phyloP scores from a whole-genome alignment of 2,888 invertebrate species.

The Danaus chrysippus region DNA sequence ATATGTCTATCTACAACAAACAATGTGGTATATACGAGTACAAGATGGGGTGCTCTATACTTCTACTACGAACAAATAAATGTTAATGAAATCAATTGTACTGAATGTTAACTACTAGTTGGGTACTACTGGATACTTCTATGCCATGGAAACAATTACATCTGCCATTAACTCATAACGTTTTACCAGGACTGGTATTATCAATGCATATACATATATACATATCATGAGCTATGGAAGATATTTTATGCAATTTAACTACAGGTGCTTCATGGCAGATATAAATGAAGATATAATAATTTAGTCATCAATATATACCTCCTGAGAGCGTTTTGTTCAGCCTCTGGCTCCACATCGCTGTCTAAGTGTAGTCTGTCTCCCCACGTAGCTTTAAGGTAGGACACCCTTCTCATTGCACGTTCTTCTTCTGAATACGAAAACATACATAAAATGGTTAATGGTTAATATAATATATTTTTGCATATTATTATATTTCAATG shows the following conservation, averaged over 20 bases:
- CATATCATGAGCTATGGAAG: no score
- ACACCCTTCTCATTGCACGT: slow-evolving; percentile 91
- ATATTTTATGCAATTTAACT: no score
- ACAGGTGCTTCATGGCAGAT: slow-evolving; percentile 20
- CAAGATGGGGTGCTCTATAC: slow-evolving; percentile 25
- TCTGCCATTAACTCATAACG: slow-evolving; percentile 14
- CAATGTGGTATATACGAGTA: slow-evolving; percentile 34
- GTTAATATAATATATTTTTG: no score
- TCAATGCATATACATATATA: no score
- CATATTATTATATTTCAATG: not conserved
- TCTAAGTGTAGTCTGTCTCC: slow-evolving; percentile 87
- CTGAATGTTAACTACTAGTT: slow-evolving; percentile 35
- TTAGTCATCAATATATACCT: slow-evolving; percentile 70
- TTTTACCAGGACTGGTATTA: no score
- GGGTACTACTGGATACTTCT: slow-evolving; percentile 32
- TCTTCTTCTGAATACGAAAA: slow-evolving; percentile 86
- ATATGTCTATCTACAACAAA: slow-evolving; percentile 46
- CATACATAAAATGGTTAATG: slow-evolving; percentile 13
- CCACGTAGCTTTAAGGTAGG: slow-evolving; percentile 96
- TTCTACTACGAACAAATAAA: slow-evolving; percentile 28
- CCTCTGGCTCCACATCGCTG: slow-evolving; percentile 81
- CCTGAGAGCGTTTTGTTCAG: slow-evolving; percentile 80
- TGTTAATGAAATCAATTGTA: slow-evolving; percentile 29
- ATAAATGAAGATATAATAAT: slow-evolving; percentile 18
- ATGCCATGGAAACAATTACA: slow-evolving; percentile 18